Conservation (phyloP, 1,140 invertebrate species). For the Philaenus spumarius region DNA sequence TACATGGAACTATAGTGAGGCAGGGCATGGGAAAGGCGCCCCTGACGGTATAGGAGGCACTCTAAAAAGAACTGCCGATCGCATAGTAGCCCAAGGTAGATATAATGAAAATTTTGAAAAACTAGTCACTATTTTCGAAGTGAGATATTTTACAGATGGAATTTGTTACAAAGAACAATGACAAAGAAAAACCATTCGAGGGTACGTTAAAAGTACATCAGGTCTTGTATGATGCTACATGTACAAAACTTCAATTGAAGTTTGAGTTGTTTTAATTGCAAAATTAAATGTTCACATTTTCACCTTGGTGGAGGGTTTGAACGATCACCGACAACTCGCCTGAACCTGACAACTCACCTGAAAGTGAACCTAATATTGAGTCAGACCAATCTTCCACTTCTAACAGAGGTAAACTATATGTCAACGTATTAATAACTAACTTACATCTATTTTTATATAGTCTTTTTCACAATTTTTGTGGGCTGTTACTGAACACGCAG, state of each 20-base stretch:
- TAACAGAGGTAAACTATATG: neutral
- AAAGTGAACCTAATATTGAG: neutral
- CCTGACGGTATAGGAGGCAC: slow-evolving; percentile 39
- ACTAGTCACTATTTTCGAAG: slow-evolving; percentile 7
- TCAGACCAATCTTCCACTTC: neutral
- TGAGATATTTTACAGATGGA: slow-evolving; percentile 14
- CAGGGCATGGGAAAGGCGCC: slow-evolving; percentile 43
- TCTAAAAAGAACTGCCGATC: slow-evolving; percentile 39
- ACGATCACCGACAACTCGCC: neutral
- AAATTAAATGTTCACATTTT: slow-evolving; percentile 1
- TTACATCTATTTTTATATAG: neutral
- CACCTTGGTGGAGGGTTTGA: neutral
- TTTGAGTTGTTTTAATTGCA: neutral
- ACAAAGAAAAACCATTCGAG: slow-evolving; percentile 10
- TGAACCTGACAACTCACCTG: neutral
- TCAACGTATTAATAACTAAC: neutral
- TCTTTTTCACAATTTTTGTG: neutral
- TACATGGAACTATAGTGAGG: slow-evolving; percentile 41
- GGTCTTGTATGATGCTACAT: neutral
- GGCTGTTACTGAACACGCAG: neutral
- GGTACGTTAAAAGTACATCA: slow-evolving; percentile 18
- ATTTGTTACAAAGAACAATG: neutral
- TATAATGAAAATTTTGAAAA: slow-evolving; percentile 29
- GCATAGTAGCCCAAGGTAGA: slow-evolving; percentile 32
- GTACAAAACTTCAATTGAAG: neutral